Conservation (phyloP, 2,113 vertebrate species). For the Charadrius vociferus region DNA sequence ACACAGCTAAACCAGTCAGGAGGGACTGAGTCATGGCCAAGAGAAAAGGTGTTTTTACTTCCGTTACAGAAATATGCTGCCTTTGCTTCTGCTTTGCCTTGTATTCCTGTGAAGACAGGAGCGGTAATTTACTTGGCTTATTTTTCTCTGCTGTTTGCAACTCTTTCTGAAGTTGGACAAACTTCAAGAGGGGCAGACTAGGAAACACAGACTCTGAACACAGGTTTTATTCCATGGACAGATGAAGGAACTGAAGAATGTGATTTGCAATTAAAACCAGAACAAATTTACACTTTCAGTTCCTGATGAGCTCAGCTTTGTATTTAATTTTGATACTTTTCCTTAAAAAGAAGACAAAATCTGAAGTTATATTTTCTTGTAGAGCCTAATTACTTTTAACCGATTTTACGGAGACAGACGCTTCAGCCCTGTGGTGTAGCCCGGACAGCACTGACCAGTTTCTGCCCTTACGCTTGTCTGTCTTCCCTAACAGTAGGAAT, state of each 20-base stretch:
- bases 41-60: not conserved
- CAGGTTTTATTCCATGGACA: not conserved
- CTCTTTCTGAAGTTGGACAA: not conserved
- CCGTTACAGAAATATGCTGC: not conserved
- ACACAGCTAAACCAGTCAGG: not conserved
- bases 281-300: not conserved
- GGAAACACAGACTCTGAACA: not conserved
- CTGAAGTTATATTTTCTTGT: not conserved
- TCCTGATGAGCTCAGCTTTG: not conserved
- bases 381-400: not conserved
- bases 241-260: not conserved
- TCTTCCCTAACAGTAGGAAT: rapidly evolving
- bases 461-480: not conserved
- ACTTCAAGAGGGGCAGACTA: not conserved
- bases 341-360: not conserved
- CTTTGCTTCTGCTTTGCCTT: not conserved
- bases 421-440: not conserved
- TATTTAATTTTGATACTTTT: not conserved
- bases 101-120: not conserved
- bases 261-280: not conserved
- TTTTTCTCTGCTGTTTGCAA: not conserved
- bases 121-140: not conserved
- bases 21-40: not conserved
- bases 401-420: not conserved
- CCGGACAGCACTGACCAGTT: not conserved